Base-by-base conservation (phyloP, 2,113 vertebrate species). In the Labeo catla region DNA sequence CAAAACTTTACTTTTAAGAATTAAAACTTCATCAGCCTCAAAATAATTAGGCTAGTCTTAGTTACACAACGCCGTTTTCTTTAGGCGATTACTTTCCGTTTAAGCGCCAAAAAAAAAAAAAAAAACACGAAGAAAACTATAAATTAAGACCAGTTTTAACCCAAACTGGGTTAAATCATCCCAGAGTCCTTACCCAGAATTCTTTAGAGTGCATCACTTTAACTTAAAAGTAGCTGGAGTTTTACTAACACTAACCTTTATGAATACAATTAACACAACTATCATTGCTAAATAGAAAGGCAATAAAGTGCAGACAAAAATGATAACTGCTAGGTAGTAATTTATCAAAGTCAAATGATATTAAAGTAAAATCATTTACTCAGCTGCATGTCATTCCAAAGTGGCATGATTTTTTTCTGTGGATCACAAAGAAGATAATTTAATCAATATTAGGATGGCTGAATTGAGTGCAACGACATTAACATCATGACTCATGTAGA, bases 331-430 rank as follows among this genome's bases (percentile, higher is more conserved):
- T 23, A 74, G 4, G 45, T 43, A 47, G 21, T 23, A n/a, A 74
- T 74, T 49, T 45, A 47, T 73, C 39, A 73, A n/a, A 73, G 70
- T 49, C 45, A 74, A 74, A 74, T 47, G 10, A 74, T 47, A 70
- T 70, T 70, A 70, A 70, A 70, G 8, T 21, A 43, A 70, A 70
- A 43, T 74, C 3, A 49, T 13, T 47, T 23, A 49, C 43, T 47
- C 19, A 73, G 2, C 19, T 39, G 47, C 43, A 45, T 39, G 36
- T 43, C 34, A 68, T 70, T 70, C 3, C 36, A 47, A 47, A 73
- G 16, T 8, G 45, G 16, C 45, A 73, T 21, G 39, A 21, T 28
- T 28, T 28, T 28, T 28, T 49, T 74, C 5, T 7, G 10, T 74
- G 19, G 43, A 47, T 74, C 39, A 74, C 10, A 47, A 49, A 72